phyloP scores from a whole-genome alignment of 2,797 vertebrate genomes.

The Gymnothorax javanicus region DNA sequence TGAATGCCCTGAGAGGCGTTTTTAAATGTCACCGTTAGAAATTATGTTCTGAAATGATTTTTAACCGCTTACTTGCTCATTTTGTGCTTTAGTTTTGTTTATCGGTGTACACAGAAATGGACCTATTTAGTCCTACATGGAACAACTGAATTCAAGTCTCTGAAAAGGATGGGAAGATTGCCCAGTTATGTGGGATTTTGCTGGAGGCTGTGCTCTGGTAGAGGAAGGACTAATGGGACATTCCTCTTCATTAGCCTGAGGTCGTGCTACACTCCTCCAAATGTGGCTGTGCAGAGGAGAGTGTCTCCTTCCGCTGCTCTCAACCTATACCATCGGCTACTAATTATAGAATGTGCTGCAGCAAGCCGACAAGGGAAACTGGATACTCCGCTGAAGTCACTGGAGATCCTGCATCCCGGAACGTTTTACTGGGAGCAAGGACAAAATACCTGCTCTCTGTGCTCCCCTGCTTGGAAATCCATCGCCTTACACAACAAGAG shows the following conservation, averaged over 20 bases:
- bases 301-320: neutral
- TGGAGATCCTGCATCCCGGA: neutral
- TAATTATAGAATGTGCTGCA: constrained; percentile 19
- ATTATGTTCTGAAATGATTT: neutral
- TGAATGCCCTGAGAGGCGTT: neutral
- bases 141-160: too few species aligned
- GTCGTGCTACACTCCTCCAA: neutral
- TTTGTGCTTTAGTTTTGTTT: neutral
- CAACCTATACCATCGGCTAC: constrained; percentile 7
- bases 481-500: neutral
- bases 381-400: neutral
- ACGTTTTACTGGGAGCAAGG: neutral
- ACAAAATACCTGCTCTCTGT: neutral
- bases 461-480: neutral
- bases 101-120: neutral
- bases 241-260: constrained; percentile 12
- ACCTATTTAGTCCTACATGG: neutral
- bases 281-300: neutral
- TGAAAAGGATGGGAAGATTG: neutral
- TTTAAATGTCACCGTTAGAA: neutral
- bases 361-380: neutral
- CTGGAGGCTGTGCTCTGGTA: neutral
- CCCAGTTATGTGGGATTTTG: neutral
- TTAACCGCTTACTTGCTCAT: neutral
- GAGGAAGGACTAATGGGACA: constrained; percentile 7